Base-by-base conservation (phyloP, 2,888 invertebrate genomes). In the Tetanocera ferruginea region DNA sequence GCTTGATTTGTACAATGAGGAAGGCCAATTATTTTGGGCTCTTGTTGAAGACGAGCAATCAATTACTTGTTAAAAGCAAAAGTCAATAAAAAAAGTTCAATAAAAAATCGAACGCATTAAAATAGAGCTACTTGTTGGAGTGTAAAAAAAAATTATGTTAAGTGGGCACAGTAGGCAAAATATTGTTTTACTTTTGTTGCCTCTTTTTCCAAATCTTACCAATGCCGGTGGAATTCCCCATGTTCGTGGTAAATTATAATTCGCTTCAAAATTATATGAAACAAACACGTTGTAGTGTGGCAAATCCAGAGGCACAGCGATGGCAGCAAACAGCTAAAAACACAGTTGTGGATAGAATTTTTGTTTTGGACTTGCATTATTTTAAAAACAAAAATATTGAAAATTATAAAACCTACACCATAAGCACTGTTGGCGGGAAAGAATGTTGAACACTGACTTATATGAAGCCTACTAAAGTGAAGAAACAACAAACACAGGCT, bases 241-340 rank as follows among this genome's bases (percentile, higher is more conserved):
- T 72, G 94, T 93, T 25, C 87, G 90, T 4, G 94, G 92, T 1
- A 92, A 88, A 79, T 87, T 88, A 88, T 94, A 94, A 85, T 92
- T 93, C 0, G 93, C 92, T 85, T 94, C 94, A 84, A 94, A 93
- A 89, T 94, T 94, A 87, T 93, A 94, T 0, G 94, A 94, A 19
- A 94, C 90, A 83, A 94, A 94, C n/a, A 94, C 92, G 84, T 93
- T 93, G 81, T 93, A 92, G 81, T 93, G 92, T 0, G 93, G 93
- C 6, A 93, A 90, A 83, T 93, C 93, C 14, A 95, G 87, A 0
- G 94, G 94, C 37, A 94, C 91, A 0, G 94, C 93, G 79, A 94
- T 90, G 0, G 94, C 94, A 49, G 93, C 85, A 86, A 94, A 93
- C 17, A 93, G 90, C 94, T 94, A 14, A 19, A 74, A n/a, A 64